phyloP scores from a whole-genome alignment of 2,888 invertebrate genomes.

The Ryuthela nishihirai region DNA sequence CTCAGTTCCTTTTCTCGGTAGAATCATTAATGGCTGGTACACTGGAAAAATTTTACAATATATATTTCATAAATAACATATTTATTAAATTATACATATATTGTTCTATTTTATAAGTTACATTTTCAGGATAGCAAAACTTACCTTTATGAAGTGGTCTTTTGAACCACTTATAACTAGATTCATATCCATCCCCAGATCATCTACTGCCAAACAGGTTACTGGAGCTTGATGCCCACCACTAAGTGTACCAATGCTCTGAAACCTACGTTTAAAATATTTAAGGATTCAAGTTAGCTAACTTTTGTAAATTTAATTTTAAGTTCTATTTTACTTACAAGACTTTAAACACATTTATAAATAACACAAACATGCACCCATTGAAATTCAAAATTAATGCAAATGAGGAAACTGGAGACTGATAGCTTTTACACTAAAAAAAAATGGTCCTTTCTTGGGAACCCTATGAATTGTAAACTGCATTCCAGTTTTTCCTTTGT shows the following conservation, averaged over 20 bases:
- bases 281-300: too few relatives aligned
- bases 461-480: too few relatives aligned
- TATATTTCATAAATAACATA: not conserved
- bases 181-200: slow-evolving; percentile 57
- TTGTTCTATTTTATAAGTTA: not conserved
- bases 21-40: not conserved
- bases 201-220: slow-evolving; percentile 69
- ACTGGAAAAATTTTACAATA: not conserved
- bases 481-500: too few relatives aligned
- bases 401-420: too few relatives aligned
- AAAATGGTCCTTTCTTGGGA: too few relatives aligned
- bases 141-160: slow-evolving; percentile 74
- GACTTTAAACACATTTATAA: too few relatives aligned
- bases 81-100: not conserved
- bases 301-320: too few relatives aligned
- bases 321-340: too few relatives aligned
- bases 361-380: too few relatives aligned
- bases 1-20: too few relatives aligned
- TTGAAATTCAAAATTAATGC: too few relatives aligned
- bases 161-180: slow-evolving; percentile 73
- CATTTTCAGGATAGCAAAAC: not conserved
- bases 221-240: slow-evolving; percentile 78
- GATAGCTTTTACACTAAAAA: too few relatives aligned
- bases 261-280: slow-evolving; percentile 61
- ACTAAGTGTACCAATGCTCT: slow-evolving; percentile 67